Conservation (phyloP, 2,888 invertebrate genomes). For the Linnaemya tessellans region DNA sequence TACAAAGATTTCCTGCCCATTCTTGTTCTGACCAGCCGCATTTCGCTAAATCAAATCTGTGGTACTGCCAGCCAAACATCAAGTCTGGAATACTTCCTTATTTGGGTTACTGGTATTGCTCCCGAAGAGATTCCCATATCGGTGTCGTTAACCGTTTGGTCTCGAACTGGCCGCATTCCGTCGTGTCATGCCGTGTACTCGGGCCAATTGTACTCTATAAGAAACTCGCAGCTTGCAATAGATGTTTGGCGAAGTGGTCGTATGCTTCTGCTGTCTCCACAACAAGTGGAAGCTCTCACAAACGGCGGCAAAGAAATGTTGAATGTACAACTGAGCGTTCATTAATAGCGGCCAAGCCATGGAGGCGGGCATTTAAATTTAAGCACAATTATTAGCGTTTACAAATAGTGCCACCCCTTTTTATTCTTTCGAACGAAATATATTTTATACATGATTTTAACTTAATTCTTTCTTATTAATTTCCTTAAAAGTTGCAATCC, state of each 20-base stretch:
- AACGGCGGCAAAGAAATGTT: constrained; percentile 77
- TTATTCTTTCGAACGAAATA: not conserved
- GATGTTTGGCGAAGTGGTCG: constrained; percentile 76
- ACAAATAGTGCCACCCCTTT: not conserved
- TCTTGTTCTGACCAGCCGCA: constrained; percentile 78
- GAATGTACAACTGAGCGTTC: constrained; percentile 75
- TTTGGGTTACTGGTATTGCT: constrained; percentile 79
- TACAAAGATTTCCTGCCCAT: constrained; percentile 78
- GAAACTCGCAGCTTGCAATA: constrained; percentile 73
- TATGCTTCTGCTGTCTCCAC: constrained; percentile 75
- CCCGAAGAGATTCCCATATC: constrained; percentile 75
- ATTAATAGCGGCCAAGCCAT: constrained; percentile 61
- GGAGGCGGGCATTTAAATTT: not conserved
- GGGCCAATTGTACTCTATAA: constrained; percentile 77
- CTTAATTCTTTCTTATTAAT: no score
- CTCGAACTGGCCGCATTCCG: constrained; percentile 69
- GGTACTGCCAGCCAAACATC: not conserved
- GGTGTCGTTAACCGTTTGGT: constrained; percentile 78
- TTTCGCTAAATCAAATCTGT: constrained; percentile 74
- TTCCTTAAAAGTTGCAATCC: no score
- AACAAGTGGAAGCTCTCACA: constrained; percentile 75
- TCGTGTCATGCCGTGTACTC: constrained; percentile 77
- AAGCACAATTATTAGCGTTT: not conserved
- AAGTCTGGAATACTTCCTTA: constrained; percentile 74
- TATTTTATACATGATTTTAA: constrained; percentile 22